A percentile compares a stretch with the other conserved stretches of the same genome.
Conservation (phyloP, 2,797 vertebrate genomes). For the Cossypha heuglini region DNA sequence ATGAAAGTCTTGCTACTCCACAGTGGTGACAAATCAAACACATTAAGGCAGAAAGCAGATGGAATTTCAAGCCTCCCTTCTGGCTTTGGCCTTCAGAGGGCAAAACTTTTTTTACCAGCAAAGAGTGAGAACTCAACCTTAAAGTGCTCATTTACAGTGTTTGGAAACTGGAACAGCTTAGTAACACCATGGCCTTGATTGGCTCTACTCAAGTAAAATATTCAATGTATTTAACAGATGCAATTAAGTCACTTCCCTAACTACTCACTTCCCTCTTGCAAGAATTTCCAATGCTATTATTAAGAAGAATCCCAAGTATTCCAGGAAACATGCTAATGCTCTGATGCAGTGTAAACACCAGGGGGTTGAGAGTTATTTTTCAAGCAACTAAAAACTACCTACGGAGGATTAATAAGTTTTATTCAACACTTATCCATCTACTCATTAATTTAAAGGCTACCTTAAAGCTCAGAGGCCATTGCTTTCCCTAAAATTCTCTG, state of each 20-base stretch:
- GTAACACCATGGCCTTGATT: neutral
- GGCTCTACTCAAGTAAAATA: neutral
- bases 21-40: constrained; percentile 26
- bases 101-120: neutral
- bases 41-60: constrained; percentile 51
- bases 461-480: constrained; percentile 56
- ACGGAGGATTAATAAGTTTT: constrained; percentile 31
- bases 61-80: constrained; percentile 11
- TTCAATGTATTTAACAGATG: neutral
- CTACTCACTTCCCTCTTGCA: neutral
- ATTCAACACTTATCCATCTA: constrained; percentile 40
- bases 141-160: constrained; percentile 54
- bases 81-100: neutral
- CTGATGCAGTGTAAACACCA: constrained; percentile 50
- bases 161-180: constrained; percentile 3
- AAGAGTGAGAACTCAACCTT: constrained; percentile 37
- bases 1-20: neutral
- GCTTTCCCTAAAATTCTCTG: constrained; percentile 23
- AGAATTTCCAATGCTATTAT: neutral
- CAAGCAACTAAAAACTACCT: constrained; percentile 67
- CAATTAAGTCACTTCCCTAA: neutral
- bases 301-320: constrained; percentile 27
- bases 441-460: constrained; percentile 45
- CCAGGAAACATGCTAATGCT: constrained; percentile 26
- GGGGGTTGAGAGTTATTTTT: constrained; percentile 20